Base-by-base conservation (phyloP, 64 coral and sea anemone species). In the Orbicella faveolata region DNA sequence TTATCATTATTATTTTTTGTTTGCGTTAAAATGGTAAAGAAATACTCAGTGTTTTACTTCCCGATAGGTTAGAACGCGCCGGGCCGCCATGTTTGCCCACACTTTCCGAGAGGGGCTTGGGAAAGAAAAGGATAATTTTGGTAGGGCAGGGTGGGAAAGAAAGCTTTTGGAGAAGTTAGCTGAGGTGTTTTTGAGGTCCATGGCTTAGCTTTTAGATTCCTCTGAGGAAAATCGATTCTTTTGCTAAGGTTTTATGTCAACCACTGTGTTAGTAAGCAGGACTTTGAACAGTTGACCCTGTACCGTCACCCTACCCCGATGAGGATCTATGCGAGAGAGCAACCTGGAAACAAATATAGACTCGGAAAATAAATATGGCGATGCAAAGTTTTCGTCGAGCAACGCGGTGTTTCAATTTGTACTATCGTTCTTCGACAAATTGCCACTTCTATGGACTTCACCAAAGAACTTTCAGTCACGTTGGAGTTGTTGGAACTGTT, bases 81-180 rank as follows among this genome's bases (percentile, higher is more conserved):
- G 44, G 74, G 30, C 88, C 89, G 41, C 67, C 89, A 90, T 90
- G 5, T 80, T 89, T n/a, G 48, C 44, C 21, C 54, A 36, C 48
- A 54, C 17, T 36, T 9, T 33, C 1, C 17, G 78, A 80, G 89
- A 35, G 65, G 83, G 72, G 80, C 44, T 9, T 83, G 80, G 80
- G 33, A 34, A 63, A 9, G 57, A 36, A 82, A 19, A 4, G 1
- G 16, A 17, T 16, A 19, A 78, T 51, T 41, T 55, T 4, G 21
- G 7, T 0, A 26, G 66, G 23, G 63, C 1, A 20, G 10, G 21
- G 0, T 26, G 0, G 2, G 67, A 23, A 26, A 11, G 4, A 6
- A 21, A 69, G 11, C 10, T 30, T 30, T 30, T 30, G 30, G 30
- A 30, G 11, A 59, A 14, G 15, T 59, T 10, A 59, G 55, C 15